A percentile compares a stretch with the other conserved stretches of the same genome.
Evolutionary conservation across 2,797 vertebrate species (phyloP).

Genomic region (Chelidonichthys spinosus): DNA sequence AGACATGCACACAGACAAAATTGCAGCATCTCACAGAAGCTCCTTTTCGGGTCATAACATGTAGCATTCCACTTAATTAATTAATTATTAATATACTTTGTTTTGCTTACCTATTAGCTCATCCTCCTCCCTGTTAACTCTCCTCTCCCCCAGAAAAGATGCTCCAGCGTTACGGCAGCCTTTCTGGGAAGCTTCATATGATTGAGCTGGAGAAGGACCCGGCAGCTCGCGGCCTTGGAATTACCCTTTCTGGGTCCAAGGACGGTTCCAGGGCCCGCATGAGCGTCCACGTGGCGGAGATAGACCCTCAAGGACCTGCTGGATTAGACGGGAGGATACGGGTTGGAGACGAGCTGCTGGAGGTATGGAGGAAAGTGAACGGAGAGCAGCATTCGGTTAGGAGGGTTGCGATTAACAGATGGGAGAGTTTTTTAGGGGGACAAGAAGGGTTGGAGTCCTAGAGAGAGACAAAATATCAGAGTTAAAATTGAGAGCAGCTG

Average conservation of each 20-base stretch:
- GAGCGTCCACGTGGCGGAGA: slow-evolving; percentile 91
- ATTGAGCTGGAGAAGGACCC: slow-evolving; percentile 93
- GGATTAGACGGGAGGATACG: slow-evolving; percentile 90
- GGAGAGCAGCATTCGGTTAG: neutral
- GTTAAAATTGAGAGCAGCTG: slow-evolving; percentile 29
- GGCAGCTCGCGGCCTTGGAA: slow-evolving; percentile 88
- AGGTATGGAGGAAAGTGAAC: slow-evolving; percentile 83
- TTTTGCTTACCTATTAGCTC: slow-evolving; percentile 30
- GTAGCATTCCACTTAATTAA: slow-evolving; percentile 12
- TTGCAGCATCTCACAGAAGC: slow-evolving; percentile 29
- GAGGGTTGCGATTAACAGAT: slow-evolving; percentile 19
- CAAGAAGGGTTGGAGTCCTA: slow-evolving; percentile 5
- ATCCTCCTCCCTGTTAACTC: slow-evolving; percentile 45
- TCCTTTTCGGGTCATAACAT: slow-evolving; percentile 54
- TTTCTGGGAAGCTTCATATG: slow-evolving; percentile 90
- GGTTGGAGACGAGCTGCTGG: slow-evolving; percentile 93
- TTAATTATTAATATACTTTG: slow-evolving; percentile 1
- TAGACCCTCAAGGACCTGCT: slow-evolving; percentile 91
- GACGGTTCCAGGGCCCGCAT: slow-evolving; percentile 88
- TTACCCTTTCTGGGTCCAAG: slow-evolving; percentile 90
- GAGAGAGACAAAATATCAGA: slow-evolving; percentile 32
- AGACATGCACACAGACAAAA: slow-evolving; percentile 33
- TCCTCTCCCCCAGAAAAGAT: slow-evolving; percentile 85
- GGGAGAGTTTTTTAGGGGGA: slow-evolving; percentile 15
- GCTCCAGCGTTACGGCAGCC: slow-evolving; percentile 89